These are phyloP conservation scores for Poeciliopsis infans DNA, from an alignment of 2,797 vertebrate species.

Conservation along the genomic window DNA sequence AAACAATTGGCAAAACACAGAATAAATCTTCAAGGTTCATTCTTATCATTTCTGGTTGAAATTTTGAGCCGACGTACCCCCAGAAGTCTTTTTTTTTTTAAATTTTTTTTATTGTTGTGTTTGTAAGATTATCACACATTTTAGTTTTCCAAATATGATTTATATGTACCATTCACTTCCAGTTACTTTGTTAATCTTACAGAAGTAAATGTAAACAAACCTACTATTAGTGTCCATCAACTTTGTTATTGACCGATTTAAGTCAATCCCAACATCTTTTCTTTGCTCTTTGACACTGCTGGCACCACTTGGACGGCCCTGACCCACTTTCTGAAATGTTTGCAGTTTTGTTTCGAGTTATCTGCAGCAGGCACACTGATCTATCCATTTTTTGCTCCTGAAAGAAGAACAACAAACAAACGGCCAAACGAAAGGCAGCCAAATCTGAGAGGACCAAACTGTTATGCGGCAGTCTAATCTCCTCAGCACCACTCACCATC, in stretches of 20 bases:
- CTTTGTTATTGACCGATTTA: neutral
- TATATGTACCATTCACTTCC: neutral
- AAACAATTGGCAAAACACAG: neutral
- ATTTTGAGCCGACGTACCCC: neutral
- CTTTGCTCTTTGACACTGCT: conserved; percentile 46
- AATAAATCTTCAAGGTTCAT: neutral
- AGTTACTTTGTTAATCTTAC: neutral
- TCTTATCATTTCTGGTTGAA: neutral
- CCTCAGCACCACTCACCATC: conserved; percentile 63
- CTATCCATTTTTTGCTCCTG: conserved; percentile 52
- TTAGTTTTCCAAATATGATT: neutral
- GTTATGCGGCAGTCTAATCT: conserved; percentile 74
- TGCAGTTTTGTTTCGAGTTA: conserved; percentile 74
- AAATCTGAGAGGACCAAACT: conserved; percentile 71
- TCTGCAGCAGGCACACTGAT: conserved; percentile 74
- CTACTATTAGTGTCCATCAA: neutral
- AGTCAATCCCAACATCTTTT: conserved; percentile 14
- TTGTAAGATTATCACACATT: neutral
- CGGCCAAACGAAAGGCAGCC: conserved; percentile 67
- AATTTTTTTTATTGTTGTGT: neutral
- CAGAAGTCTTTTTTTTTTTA: neutral
- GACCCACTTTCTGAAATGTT: conserved; percentile 70
- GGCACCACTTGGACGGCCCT: conserved; percentile 71
- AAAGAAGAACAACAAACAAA: conserved; percentile 75
- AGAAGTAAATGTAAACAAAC: neutral